phyloP scores from a whole-genome alignment of 2,888 invertebrate genomes.

The Zygothrica quintamaculata region DNA sequence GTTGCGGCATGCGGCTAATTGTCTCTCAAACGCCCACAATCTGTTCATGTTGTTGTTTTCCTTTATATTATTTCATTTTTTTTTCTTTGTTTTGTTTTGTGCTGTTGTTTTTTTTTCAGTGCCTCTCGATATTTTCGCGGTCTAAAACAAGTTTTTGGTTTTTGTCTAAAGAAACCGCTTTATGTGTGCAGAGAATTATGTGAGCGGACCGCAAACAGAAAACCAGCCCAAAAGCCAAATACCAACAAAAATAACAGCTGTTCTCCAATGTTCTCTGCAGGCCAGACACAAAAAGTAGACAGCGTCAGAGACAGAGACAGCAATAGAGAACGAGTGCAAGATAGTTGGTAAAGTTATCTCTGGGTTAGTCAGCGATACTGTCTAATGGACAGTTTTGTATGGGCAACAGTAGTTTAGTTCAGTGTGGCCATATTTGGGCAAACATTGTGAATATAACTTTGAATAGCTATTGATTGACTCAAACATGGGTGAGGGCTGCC shows the following conservation, averaged over 20 bases:
- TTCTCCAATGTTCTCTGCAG: slow-evolving; percentile 5
- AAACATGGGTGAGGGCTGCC: slow-evolving; percentile 23
- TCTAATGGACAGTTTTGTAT: slow-evolving; percentile 29
- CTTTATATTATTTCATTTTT: not conserved
- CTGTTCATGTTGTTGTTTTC: slow-evolving; percentile 10
- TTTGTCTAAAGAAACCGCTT: slow-evolving; percentile 47
- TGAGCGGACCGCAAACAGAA: slow-evolving; percentile 22
- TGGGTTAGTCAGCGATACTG: slow-evolving; percentile 17
- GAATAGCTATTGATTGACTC: slow-evolving; percentile 39
- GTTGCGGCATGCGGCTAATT: slow-evolving; percentile 75
- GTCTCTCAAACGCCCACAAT: slow-evolving; percentile 73
- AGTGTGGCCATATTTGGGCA: slow-evolving; percentile 56
- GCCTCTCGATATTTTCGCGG: slow-evolving; percentile 42
- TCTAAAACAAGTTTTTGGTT: slow-evolving; percentile 46
- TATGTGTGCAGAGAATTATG: slow-evolving; percentile 44
- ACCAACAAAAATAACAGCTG: slow-evolving; percentile 42
- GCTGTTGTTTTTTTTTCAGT: slow-evolving; percentile 19
- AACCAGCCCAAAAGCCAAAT: slow-evolving; percentile 8
- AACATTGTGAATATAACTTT: slow-evolving; percentile 28
- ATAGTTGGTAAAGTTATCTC: not conserved
- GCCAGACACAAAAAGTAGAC: too few species aligned
- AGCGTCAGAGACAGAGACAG: slow-evolving; percentile 5
- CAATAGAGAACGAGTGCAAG: too few species aligned
- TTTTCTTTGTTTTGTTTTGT: too few species aligned
- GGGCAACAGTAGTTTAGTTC: slow-evolving; percentile 23